phyloP scores from a whole-genome alignment of 30 jellyfish, hydroid and myxozoan species.

The Cassiopea andromeda region DNA sequence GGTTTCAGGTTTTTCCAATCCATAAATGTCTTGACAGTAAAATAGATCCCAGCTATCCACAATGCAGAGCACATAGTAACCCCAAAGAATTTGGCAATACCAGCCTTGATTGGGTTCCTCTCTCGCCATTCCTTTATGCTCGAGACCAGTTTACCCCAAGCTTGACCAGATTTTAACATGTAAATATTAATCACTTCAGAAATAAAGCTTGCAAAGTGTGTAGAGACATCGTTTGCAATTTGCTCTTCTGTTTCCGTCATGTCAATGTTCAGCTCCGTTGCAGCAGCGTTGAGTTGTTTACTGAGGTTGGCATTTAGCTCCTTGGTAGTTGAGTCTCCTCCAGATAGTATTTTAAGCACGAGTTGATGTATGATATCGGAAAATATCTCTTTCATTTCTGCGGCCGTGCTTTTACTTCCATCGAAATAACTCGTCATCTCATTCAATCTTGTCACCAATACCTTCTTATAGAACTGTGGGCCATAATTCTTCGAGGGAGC shows the following conservation, averaged over 20 bases:
- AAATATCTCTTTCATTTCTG: slow-evolving; percentile 27
- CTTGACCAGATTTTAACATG: neutral
- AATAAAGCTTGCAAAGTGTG: slow-evolving; percentile 20
- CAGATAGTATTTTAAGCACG: slow-evolving; percentile 20
- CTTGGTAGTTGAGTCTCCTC: slow-evolving; percentile 43
- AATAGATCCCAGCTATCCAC: slow-evolving; percentile 42
- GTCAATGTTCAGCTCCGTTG: slow-evolving; percentile 34
- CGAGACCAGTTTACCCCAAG: slow-evolving; percentile 44
- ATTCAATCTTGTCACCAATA: slow-evolving; percentile 45
- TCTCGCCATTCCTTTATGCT: slow-evolving; percentile 14
- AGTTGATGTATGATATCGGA: slow-evolving; percentile 49
- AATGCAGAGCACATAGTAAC: slow-evolving; percentile 25
- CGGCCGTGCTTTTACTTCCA: slow-evolving; percentile 26
- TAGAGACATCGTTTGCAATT: slow-evolving; percentile 29
- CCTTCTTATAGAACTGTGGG: slow-evolving; percentile 39
- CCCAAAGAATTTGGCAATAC: slow-evolving; percentile 5
- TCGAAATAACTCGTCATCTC: slow-evolving; percentile 32
- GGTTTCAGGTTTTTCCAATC: slow-evolving; percentile 42
- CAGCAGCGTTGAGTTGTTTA: slow-evolving; percentile 25
- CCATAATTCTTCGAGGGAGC: slow-evolving; percentile 54
- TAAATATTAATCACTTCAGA: slow-evolving; percentile 9
- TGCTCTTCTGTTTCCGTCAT: slow-evolving; percentile 18
- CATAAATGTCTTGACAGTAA: slow-evolving; percentile 54
- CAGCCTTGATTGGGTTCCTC: slow-evolving; percentile 14
- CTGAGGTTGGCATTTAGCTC: slow-evolving; percentile 28